phyloP scores from a whole-genome alignment of 23 tunicate species.

The Ciona savignyi region DNA sequence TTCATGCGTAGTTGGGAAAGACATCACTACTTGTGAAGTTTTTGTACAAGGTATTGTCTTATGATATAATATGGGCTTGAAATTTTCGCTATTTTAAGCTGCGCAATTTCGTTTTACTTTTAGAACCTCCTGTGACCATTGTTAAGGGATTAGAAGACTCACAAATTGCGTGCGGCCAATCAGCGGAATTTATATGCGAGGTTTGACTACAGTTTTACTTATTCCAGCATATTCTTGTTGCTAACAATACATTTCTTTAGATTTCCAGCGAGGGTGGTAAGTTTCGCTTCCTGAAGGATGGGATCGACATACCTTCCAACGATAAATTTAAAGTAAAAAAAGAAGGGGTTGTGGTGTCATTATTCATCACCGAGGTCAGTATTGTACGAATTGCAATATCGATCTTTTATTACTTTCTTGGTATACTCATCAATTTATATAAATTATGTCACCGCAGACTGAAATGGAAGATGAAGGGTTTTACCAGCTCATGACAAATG shows the following conservation, averaged over 20 bases:
- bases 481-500: conserved; percentile 91
- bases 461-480: conserved; percentile 92
- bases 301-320: conserved; percentile 42
- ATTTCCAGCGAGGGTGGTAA: conserved; percentile 83
- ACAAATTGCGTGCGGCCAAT: conserved; percentile 57
- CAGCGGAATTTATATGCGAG: conserved; percentile 81
- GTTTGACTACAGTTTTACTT: conserved; percentile 19
- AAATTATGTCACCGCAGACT: conserved; percentile 30
- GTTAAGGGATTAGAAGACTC: conserved; percentile 88
- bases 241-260: conserved; percentile 13
- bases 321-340: conserved; percentile 62
- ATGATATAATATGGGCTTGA: too few relatives aligned
- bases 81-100: too few relatives aligned
- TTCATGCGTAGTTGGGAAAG: conserved; percentile 81
- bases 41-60: conserved; percentile 89
- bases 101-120: too few relatives aligned
- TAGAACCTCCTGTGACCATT: conserved; percentile 68
- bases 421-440: not conserved
- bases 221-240: too few relatives aligned
- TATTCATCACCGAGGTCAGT: conserved; percentile 47
- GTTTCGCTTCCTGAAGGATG: conserved; percentile 80
- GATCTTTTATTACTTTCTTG: too few relatives aligned
- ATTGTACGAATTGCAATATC: not conserved
- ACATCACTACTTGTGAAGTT: conserved; percentile 76
- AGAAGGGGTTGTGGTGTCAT: conserved; percentile 70